A percentile compares a stretch with the other conserved stretches of the same genome.
Evolutionary conservation across 2,888 invertebrate species (phyloP).

Genomic region (Agrochola circellaris): DNA sequence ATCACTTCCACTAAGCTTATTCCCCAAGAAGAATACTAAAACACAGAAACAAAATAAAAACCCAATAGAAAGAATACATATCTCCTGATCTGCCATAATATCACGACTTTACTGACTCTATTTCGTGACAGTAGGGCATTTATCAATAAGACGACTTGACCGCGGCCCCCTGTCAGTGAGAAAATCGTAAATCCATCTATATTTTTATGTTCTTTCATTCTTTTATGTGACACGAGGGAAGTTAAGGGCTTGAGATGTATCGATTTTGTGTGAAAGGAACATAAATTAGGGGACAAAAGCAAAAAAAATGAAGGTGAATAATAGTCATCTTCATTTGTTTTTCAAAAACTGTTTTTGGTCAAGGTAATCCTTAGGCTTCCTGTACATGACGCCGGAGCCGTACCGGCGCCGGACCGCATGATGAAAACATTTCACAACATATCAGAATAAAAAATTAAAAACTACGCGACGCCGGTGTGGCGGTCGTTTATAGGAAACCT

Average conservation of each 20-base stretch:
- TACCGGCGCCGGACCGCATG: no score
- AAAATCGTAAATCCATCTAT: slow-evolving; percentile 57
- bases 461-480: no score
- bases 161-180: slow-evolving; percentile 47
- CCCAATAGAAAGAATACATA: slow-evolving; percentile 10
- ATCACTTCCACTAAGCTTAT: slow-evolving; percentile 21
- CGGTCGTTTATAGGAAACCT: no score
- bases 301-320: not conserved
- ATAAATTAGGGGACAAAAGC: not conserved
- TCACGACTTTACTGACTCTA: slow-evolving; percentile 28
- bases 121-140: slow-evolving; percentile 42
- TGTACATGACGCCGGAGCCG: no score
- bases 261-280: not conserved
- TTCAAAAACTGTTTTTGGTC: not conserved
- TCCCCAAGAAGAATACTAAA: slow-evolving; percentile 43
- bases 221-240: slow-evolving; percentile 39
- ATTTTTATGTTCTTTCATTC: slow-evolving; percentile 48
- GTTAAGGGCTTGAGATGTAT: slow-evolving; percentile 31
- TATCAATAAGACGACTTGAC: slow-evolving; percentile 60
- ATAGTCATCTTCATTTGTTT: not conserved
- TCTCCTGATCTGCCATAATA: slow-evolving; percentile 17
- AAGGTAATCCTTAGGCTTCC: no score
- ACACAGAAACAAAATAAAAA: slow-evolving; percentile 51
- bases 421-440: no score
- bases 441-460: no score